Base-by-base conservation (phyloP, 2,888 invertebrate species). In the Eupithecia tripunctaria region DNA sequence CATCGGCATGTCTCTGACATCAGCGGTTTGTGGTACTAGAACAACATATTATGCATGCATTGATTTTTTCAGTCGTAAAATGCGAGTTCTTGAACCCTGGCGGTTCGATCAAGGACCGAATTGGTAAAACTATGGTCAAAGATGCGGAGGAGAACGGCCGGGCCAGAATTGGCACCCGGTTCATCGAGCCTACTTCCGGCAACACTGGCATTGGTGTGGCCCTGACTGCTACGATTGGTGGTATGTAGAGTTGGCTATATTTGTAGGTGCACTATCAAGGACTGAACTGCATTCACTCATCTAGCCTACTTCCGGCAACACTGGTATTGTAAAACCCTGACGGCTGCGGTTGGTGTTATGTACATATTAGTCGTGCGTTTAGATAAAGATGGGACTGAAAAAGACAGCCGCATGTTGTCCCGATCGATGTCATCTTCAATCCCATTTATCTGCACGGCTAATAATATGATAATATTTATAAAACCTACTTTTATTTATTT, bases 71-170 rank as follows among this genome's bases (percentile, higher is more conserved):
- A 99, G 98, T 97, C 92, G 99, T 96, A 67, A 99, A 99, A 95
- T 99, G 99, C 89, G 99, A 99, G 91, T 99, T 96, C 88, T 95
- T 99, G 83, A 99, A 99, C 89, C 98, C 99, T 43, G 47, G 21
- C 10, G 47, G 47, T 56, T 56, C 56, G 56, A 12, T 51, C 0
- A 56, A 56, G 56, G 56, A 56, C 29, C 60, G 98, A 68, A 99
- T 99, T 83, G 98, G 96, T 0, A 95, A 96, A 80, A 95, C 98
- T 78, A 99, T 99, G 98, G 95, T 99, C 3, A 96, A 96, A 88
- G 98, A 99, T 86, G 99, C 99, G 0, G 99, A 99, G 91, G 95
- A 95, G 69, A 94, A 95, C 68, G 98, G 98, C 1, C 85, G 96
- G 2, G 93, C 98, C 7, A 97, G 97, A 85, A 97, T 97, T 0